phyloP scores from a whole-genome alignment of 2,797 vertebrate genomes.

The Notamacropus eugenii region DNA sequence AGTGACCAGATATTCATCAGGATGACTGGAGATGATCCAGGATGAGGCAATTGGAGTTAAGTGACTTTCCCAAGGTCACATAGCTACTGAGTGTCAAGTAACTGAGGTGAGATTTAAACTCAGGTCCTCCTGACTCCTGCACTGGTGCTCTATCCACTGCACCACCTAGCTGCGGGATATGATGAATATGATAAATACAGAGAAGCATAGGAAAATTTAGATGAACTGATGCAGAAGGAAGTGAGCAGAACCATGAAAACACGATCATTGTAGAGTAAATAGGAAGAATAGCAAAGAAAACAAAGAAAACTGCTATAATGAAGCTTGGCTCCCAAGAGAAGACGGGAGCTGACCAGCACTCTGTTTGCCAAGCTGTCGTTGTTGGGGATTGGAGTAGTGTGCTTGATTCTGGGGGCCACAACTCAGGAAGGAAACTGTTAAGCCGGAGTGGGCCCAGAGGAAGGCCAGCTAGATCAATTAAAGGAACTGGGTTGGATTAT shows the following conservation, averaged over 20 bases:
- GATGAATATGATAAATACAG: neutral
- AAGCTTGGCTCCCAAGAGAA: neutral
- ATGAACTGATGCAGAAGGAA: neutral
- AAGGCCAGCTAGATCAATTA: neutral
- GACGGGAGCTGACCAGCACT: neutral
- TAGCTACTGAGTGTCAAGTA: too few species aligned
- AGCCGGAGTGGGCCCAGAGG: neutral
- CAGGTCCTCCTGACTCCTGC: too few species aligned
- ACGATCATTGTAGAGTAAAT: neutral
- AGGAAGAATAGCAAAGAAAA: neutral
- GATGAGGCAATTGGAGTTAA: too few species aligned
- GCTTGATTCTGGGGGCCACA: neutral
- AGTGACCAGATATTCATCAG: too few species aligned
- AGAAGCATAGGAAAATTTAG: neutral
- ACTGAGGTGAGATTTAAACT: too few species aligned
- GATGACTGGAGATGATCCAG: too few species aligned
- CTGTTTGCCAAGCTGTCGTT: neutral
- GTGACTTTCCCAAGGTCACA: too few species aligned
- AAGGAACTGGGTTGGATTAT: neutral
- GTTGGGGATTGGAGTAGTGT: neutral
- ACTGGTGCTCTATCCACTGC: too few species aligned
- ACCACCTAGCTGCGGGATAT: too few species aligned
- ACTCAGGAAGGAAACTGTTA: neutral
- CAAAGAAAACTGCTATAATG: neutral
- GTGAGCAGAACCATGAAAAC: neutral